Conservation (phyloP, 1,140 invertebrate genomes). For the Megathymus violae region DNA sequence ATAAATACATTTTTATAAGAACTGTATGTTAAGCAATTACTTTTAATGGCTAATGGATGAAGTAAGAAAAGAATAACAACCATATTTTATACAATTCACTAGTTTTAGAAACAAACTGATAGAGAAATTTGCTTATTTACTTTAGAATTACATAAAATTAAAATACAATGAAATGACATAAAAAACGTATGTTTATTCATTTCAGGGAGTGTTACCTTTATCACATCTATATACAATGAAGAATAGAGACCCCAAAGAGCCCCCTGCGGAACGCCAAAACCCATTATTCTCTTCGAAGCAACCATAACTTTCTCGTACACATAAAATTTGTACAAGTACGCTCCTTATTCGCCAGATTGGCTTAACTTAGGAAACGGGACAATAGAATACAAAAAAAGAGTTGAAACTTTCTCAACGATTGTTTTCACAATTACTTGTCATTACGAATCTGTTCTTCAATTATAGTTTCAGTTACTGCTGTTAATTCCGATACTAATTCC, state of each 20-base stretch:
- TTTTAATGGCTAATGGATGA: no score
- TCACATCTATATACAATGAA: neutral
- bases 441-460: slow-evolving; percentile 1
- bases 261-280: slow-evolving; percentile 25
- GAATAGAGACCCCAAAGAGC: neutral
- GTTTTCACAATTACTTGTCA: slow-evolving; percentile 1
- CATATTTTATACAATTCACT: no score
- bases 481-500: no score
- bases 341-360: slow-evolving; percentile 31
- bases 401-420: slow-evolving; percentile 16
- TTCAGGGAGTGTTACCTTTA: neutral
- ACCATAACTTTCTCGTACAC: slow-evolving; percentile 35
- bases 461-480: neutral
- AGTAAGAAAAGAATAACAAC: no score
- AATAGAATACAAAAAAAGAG: slow-evolving; percentile 29
- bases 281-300: slow-evolving; percentile 27
- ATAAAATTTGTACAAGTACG: slow-evolving; percentile 38
- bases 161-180: neutral
- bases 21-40: no score
- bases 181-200: neutral
- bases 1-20: no score
- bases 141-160: no score
- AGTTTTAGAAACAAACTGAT: no score
- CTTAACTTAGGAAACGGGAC: slow-evolving; percentile 28
- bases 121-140: no score